Conservation (phyloP, 1,140 invertebrate species). For the Lasioglossum baleicum region DNA sequence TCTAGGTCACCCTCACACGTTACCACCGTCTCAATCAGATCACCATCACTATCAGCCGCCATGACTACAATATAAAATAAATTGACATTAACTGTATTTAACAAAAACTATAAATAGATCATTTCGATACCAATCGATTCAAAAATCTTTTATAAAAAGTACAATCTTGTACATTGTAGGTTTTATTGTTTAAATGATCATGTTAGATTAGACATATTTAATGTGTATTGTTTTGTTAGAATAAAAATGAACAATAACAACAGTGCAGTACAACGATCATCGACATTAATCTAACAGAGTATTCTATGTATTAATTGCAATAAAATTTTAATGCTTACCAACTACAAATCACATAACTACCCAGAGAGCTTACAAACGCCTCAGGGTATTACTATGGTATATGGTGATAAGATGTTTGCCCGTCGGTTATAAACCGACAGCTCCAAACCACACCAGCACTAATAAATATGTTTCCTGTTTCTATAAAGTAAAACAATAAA, state of each 20-base stretch:
- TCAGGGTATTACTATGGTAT: slow-evolving; percentile 72
- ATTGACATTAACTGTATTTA: neutral
- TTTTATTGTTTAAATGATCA: no score
- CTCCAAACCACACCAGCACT: slow-evolving; percentile 74
- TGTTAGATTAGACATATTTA: neutral
- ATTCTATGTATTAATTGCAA: slow-evolving; percentile 15
- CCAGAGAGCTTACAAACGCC: slow-evolving; percentile 74
- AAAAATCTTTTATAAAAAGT: neutral
- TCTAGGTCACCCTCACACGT: slow-evolving; percentile 90
- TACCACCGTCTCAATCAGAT: slow-evolving; percentile 87
- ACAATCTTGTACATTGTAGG: neutral
- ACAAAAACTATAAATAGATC: neutral
- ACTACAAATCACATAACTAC: slow-evolving; percentile 81
- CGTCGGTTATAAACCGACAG: slow-evolving; percentile 69
- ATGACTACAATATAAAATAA: slow-evolving; percentile 78
- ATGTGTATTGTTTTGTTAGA: neutral
- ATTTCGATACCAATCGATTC: neutral
- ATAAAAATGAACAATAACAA: neutral
- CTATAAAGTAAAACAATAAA: slow-evolving; percentile 30
- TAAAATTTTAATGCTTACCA: slow-evolving; percentile 70
- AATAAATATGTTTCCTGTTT: slow-evolving; percentile 70
- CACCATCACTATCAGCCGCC: slow-evolving; percentile 89
- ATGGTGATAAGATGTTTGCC: slow-evolving; percentile 69
- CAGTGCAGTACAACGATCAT: neutral
- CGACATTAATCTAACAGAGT: neutral